Evolutionary conservation across 1,140 invertebrate genomes (phyloP).

Genomic region (Hypsibius dujardini): DNA sequence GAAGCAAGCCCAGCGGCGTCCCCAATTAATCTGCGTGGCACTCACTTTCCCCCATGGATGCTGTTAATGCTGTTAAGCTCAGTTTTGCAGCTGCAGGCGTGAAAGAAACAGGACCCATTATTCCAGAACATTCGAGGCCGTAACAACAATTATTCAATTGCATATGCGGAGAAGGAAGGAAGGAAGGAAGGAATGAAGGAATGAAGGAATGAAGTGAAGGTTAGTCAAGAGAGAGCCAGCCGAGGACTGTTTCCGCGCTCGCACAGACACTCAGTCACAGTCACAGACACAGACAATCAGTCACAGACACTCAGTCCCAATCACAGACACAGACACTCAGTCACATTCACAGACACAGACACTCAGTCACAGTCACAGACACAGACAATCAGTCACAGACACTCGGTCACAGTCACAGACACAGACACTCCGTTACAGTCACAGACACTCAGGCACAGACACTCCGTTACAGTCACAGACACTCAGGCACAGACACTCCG

Average conservation of each 20-base stretch:
- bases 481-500: conserved; percentile 17
- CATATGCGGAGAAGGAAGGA: not conserved
- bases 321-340: too few species aligned
- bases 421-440: not conserved
- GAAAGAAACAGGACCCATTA: conserved; percentile 16
- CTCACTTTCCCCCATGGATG: conserved; percentile 17
- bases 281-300: too few species aligned
- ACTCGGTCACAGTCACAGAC: conserved; percentile 9
- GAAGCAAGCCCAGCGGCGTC: too few species aligned
- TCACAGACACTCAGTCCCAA: too few species aligned
- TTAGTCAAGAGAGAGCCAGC: too few species aligned
- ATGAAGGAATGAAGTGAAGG: conserved; percentile 18
- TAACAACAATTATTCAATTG: not conserved
- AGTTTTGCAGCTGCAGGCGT: conserved; percentile 23
- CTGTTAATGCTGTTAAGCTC: conserved; percentile 23
- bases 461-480: conserved; percentile 12
- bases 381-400: too few species aligned
- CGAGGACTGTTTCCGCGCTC: too few species aligned
- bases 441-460: not conserved
- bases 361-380: too few species aligned
- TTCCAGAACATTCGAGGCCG: conserved; percentile 20
- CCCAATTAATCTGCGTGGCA: too few species aligned
- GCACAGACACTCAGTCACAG: too few species aligned
- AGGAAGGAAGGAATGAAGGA: conserved; percentile 20
- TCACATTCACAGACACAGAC: too few species aligned